Evolutionary conservation across 2,888 invertebrate species (phyloP), one percentile per base, ranked within the genome.

Genomic region (Fragum fragum): DNA sequence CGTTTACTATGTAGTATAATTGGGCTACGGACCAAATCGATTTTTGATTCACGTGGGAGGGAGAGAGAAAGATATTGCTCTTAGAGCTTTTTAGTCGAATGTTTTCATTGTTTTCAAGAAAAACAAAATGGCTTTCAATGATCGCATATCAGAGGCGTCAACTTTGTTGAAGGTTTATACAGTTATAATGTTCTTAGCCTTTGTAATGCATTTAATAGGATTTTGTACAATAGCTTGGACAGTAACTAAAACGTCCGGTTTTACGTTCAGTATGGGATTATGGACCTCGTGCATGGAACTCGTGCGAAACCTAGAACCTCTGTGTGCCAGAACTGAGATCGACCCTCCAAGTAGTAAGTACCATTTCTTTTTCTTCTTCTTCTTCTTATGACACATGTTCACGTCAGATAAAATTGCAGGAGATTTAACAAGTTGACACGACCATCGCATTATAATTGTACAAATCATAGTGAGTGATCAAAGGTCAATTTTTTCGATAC

Each of bases 241-340:
- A 3, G 61, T 61, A 3, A 18, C 18, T 18, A 28, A 29, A 7
- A 32, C 32, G 7, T 18, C 61, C 18, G 32, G n/a, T 14, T 61
- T 61, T 16, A 61, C 61, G n/a, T 61, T 61, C n/a, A 61, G 32
- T 5, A 61, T 61, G 61, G 61, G 61, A 2, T n/a, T 61, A 9
- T 61, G 61, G 61, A 61, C 61, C 1, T 61, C 61, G 32, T 61
- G 61, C 29, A 61, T 61, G 29, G 61, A 61, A 3, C 1, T 61
- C 6, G n/a, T 32, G 5, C 0, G n/a, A 18, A 29, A 61, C 3
- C 14, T 14, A 32, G 61, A 61, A 32, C 61, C 61, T 29, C 6
- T 61, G 0, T 61, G 61, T 61, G 61, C 61, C n/a, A 61, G 18
- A 18, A 61, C 61, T 29, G 61, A 61, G 32, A 61, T 61, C 29